A percentile compares a stretch with the other conserved stretches of the same genome.
These are phyloP conservation scores for Thereva nobilitata DNA, from an alignment of 2,888 invertebrate species.

Conservation along the genomic window DNA sequence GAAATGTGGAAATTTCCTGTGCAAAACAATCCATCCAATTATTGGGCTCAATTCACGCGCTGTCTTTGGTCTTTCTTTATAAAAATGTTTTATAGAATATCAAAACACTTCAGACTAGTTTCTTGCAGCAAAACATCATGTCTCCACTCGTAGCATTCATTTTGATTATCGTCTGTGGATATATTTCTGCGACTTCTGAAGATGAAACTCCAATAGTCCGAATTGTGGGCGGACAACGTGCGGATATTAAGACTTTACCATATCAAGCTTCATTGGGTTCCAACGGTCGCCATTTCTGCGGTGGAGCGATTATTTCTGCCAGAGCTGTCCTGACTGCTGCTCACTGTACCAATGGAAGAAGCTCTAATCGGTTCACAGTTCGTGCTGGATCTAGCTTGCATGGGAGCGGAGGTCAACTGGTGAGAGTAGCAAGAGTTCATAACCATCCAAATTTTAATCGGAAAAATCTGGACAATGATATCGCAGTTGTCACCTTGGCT, in stretches of 20 bases:
- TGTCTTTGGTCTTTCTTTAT: too few relatives aligned
- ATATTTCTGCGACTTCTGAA: too few relatives aligned
- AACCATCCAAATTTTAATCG: background rate
- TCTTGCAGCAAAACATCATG: too few relatives aligned
- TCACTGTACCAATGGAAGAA: conserved; percentile 58
- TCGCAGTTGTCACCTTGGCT: conserved; percentile 60
- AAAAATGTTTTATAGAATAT: too few relatives aligned
- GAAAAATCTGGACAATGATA: conserved; percentile 60
- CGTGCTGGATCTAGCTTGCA: conserved; percentile 59
- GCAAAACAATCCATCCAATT: too few relatives aligned
- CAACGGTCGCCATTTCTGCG: conserved; percentile 59
- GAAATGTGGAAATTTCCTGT: too few relatives aligned
- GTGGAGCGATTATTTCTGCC: conserved; percentile 60
- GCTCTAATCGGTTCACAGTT: conserved; percentile 48
- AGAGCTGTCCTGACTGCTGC: conserved; percentile 61
- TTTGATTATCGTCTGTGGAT: too few relatives aligned
- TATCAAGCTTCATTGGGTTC: conserved; percentile 37
- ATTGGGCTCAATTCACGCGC: too few relatives aligned
- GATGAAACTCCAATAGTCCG: background rate
- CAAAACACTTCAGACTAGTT: too few relatives aligned
- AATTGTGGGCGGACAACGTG: conserved; percentile 40
- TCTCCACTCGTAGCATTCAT: too few relatives aligned
- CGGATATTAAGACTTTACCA: conserved; percentile 36
- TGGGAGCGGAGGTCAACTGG: background rate
- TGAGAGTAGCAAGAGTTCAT: background rate